phyloP scores from a whole-genome alignment of 92 coral and sea anemone species.

The Metridium senile region DNA sequence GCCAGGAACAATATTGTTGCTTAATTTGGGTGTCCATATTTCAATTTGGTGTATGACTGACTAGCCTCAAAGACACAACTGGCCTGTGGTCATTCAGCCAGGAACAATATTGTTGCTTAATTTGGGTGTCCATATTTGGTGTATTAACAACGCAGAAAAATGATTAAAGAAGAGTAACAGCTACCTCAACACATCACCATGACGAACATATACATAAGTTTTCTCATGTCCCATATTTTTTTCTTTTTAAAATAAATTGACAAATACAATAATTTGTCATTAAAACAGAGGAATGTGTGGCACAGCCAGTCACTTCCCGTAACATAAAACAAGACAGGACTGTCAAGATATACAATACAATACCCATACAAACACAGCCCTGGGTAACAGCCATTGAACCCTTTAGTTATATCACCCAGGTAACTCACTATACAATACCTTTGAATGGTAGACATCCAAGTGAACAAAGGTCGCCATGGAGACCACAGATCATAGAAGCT shows the following conservation, averaged over 20 bases:
- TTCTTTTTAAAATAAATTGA: slow-evolving; percentile 20
- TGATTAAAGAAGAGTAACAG: neutral
- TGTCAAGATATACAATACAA: neutral
- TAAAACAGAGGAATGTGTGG: slow-evolving; percentile 9
- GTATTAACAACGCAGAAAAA: neutral
- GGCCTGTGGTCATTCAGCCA: too few species aligned
- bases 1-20: too few species aligned
- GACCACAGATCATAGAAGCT: neutral
- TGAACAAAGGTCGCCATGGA: neutral
- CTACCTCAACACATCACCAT: slow-evolving; percentile 1
- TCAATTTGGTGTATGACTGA: too few species aligned
- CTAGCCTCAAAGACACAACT: too few species aligned
- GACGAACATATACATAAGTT: neutral
- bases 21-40: too few species aligned
- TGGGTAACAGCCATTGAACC: too few species aligned
- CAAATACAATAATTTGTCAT: neutral
- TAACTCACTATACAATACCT: neutral
- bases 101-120: too few species aligned
- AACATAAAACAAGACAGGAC: slow-evolving; percentile 7
- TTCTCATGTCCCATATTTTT: slow-evolving; percentile 16
- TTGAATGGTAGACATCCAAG: neutral
- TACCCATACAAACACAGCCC: neutral
- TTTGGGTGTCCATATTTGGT: neutral
- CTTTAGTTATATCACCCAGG: neutral
- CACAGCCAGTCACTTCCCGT: slow-evolving; percentile 29